Evolutionary conservation across 2,888 invertebrate species (phyloP).

Genomic region (Ophioninae sp.): DNA sequence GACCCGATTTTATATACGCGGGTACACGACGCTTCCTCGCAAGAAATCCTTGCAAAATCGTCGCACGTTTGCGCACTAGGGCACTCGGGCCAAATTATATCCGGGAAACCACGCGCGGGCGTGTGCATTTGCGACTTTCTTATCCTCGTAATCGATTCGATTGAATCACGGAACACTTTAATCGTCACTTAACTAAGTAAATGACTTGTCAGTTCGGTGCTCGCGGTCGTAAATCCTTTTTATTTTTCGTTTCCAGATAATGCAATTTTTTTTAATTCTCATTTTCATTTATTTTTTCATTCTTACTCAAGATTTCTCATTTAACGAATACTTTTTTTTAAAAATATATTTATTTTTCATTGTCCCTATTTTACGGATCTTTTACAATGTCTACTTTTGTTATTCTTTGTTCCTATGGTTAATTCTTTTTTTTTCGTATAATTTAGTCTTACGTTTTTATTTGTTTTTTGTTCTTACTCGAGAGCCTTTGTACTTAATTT

Average conservation of each 20-base stretch:
- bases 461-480: too few relatives aligned
- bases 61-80: conserved; percentile 26
- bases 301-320: too few relatives aligned
- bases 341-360: too few relatives aligned
- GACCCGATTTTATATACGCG: conserved; percentile 37
- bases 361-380: too few relatives aligned
- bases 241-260: background rate
- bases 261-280: background rate
- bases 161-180: conserved; percentile 27
- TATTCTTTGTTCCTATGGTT: too few relatives aligned
- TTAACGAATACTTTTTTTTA: too few relatives aligned
- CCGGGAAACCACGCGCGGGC: background rate
- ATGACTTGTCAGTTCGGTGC: background rate
- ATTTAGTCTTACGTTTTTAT: too few relatives aligned
- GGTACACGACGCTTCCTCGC: background rate
- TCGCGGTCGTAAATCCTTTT: background rate
- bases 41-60: conserved; percentile 46
- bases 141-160: conserved; percentile 17
- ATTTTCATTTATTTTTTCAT: background rate
- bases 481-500: too few relatives aligned
- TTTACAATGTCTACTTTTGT: too few relatives aligned
- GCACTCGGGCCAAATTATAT: conserved; percentile 38
- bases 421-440: too few relatives aligned
- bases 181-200: background rate
- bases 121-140: conserved; percentile 4